Conservation (phyloP, 2,888 invertebrate species). For the Cryptus armator region DNA sequence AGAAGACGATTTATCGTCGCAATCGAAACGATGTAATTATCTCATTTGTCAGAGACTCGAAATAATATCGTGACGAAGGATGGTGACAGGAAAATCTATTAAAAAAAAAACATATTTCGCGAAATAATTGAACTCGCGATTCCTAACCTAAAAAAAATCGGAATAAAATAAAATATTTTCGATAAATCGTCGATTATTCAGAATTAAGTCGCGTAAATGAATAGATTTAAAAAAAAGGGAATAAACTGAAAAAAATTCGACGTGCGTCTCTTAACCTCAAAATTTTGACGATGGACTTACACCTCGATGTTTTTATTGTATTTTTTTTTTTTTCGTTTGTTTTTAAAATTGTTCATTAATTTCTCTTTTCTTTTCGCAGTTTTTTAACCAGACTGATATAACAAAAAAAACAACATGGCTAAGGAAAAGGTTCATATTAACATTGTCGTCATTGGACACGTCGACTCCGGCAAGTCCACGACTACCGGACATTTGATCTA, state of each 20-base stretch:
- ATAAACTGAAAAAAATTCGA: neutral
- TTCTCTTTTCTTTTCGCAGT: constrained; percentile 57
- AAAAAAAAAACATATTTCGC: neutral
- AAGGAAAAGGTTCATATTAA: constrained; percentile 99
- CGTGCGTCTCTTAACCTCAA: constrained; percentile 46
- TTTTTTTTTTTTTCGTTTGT: constrained; percentile 21
- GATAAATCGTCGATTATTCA: neutral
- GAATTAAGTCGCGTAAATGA: neutral
- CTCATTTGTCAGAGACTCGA: neutral
- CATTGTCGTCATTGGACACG: constrained; percentile 99
- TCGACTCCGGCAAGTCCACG: constrained; percentile 99
- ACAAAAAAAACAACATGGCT: constrained; percentile 90
- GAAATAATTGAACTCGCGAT: neutral
- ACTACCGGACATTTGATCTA: constrained; percentile 99
- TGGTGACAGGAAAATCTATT: neutral
- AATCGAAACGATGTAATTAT: constrained; percentile 5
- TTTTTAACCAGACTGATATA: constrained; percentile 72
- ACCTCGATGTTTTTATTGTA: constrained; percentile 28
- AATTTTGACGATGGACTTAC: constrained; percentile 16
- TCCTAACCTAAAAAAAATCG: neutral
- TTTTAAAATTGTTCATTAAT: neutral
- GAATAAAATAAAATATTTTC: neutral
- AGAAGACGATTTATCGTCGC: constrained; percentile 42
- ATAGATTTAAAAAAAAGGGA: neutral
- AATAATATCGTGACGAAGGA: neutral